Base-by-base conservation (phyloP, 2,888 invertebrate genomes). In the Megaustenia siamemsis region DNA sequence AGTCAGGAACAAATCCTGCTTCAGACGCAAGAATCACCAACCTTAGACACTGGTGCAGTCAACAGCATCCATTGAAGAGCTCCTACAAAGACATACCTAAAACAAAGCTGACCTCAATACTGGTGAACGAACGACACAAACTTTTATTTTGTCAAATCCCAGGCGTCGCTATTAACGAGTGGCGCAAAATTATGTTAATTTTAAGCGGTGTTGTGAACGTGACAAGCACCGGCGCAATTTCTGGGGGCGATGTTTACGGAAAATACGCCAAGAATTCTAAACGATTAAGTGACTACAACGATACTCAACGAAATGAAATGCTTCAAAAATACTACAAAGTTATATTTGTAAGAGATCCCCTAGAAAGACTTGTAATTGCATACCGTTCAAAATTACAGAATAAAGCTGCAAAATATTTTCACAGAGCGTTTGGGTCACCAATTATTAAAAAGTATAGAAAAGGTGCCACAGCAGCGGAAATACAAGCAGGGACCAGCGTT, bases 121-220 rank as follows among this genome's bases (percentile, higher is more conserved):
- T 89, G 10, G 96, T 98, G 53, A 97, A 98, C 93, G 96, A 96
- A 90, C 95, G 96, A 85, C 97, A 97, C 92, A 96, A 96, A 93
- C 95, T 98, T 38, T 95, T 98, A 12, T 98, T 98, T 92, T 98
- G 98, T 93, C 97, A 97, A 94, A 97, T 98, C 87, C 98, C 98
- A 83, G 98, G 98, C 96, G 92, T 91, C 81, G 98, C 98, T 83
- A 98, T 97, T 93, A 98, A 98, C 18, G 98, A 98, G 94, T 98
- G 98, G 98, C 98, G 98, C 93, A 95, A 98, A 75, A 96, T 98
- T 49, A 94, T 98, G 80, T 96, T 98, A 96, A 96, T 97, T 89
- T 94, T 97, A 86, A 96, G 96, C 18, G 96, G 96, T 1, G 82
- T 83, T 49, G 86, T 88, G 0, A 88, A 89, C 78, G 86, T 79